Conservation (phyloP, 2,888 invertebrate genomes). For the Nymphalis urticae region DNA sequence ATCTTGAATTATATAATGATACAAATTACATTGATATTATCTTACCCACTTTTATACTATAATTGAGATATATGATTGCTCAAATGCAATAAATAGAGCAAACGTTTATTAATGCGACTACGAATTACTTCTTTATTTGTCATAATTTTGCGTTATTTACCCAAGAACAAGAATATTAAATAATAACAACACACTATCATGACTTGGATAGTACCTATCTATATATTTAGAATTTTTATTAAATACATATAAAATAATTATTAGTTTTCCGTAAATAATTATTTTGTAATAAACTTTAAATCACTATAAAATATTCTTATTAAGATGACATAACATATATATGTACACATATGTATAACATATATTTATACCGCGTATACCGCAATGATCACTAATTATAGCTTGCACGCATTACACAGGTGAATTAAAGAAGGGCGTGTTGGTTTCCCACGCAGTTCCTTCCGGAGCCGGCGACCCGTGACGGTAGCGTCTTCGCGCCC, state of each 20-base stretch:
- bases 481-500: constrained; percentile 67
- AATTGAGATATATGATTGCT: background rate
- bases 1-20: constrained; percentile 45
- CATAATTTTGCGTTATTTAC: too few relatives aligned
- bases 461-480: constrained; percentile 77
- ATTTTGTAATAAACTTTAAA: too few relatives aligned
- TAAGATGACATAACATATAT: too few relatives aligned
- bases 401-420: constrained; percentile 55
- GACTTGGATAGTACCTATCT: too few relatives aligned
- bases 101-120: background rate
- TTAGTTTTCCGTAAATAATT: too few relatives aligned
- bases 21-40: constrained; percentile 22
- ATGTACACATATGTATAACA: background rate
- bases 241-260: too few relatives aligned
- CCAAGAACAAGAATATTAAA: too few relatives aligned
- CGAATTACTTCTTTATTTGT: too few relatives aligned
- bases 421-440: constrained; percentile 56
- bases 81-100: background rate
- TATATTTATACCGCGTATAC: constrained; percentile 12
- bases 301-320: too few relatives aligned
- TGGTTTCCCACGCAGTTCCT: constrained; percentile 76
- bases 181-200: too few relatives aligned
- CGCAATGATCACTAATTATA: constrained; percentile 38
- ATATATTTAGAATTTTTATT: too few relatives aligned
- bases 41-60: background rate